Evolutionary conservation across 2,113 vertebrate species (phyloP).

Genomic region (Brachyistius frenatus): DNA sequence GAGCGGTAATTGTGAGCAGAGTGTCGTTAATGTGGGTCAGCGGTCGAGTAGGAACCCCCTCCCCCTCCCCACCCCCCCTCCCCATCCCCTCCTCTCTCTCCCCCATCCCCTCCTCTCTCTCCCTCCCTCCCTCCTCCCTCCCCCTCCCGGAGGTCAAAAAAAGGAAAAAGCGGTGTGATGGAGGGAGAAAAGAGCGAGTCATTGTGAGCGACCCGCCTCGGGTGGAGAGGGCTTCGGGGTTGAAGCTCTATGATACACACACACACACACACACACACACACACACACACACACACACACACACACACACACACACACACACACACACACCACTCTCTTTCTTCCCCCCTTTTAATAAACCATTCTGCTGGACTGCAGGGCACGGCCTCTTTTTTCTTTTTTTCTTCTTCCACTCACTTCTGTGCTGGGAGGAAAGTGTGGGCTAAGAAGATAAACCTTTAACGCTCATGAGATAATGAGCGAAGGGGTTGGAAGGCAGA

Average conservation of each 20-base stretch:
- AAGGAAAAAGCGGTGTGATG: background rate
- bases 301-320: no score
- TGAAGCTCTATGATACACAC: slow-evolving; percentile 42
- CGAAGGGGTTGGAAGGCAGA: no score
- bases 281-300: no score
- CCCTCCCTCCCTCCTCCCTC: no score
- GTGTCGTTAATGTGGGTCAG: slow-evolving; percentile 73
- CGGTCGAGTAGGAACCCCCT: slow-evolving; percentile 47
- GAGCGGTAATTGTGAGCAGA: slow-evolving; percentile 65
- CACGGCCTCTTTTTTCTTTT: background rate
- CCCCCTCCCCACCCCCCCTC: no score
- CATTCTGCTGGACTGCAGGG: slow-evolving; percentile 16
- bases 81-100: no score
- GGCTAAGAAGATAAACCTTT: no score
- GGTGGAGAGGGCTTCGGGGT: slow-evolving; percentile 38
- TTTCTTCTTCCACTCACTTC: background rate
- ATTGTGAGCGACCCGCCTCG: slow-evolving; percentile 16
- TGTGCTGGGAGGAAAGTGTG: slow-evolving; percentile 10
- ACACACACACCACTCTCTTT: background rate
- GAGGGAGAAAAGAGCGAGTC: slow-evolving; percentile 30
- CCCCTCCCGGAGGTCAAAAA: slow-evolving; percentile 50
- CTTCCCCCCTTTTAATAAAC: slow-evolving; percentile 49
- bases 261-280: no score
- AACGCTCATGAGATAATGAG: no score
- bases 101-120: no score